Base-by-base conservation (phyloP, 2,797 vertebrate genomes). In the Eremophila alpestris region DNA sequence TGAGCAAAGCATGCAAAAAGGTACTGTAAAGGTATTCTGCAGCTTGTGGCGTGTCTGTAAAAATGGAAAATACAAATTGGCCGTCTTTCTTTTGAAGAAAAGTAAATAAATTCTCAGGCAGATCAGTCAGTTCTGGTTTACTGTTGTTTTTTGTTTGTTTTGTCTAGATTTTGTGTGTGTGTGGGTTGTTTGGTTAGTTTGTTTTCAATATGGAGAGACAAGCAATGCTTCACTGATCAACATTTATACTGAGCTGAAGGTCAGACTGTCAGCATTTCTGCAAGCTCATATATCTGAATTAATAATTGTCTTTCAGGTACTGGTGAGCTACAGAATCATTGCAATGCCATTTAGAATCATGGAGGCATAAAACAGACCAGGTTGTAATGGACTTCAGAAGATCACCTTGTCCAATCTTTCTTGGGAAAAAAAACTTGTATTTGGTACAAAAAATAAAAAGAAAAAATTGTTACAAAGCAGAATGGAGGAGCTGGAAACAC, bases 251-350 rank as follows among this genome's bases (percentile, higher is more conserved):
- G 51, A 94, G 91, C 48, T 87, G 83, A 97, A 97, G 91, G 96
- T 96, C 91, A 93, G 63, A 75, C 68, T 94, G 92, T 73, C 88
- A 92, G 68, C 40, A 90, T 91, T 95, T 95, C 92, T 94, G 77
- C 77, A 83, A 62, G 73, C 43, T 43, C 79, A 55, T 63, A 48
- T 41, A 76, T 96, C 40, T 90, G 64, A 95, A 95, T 91, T 95
- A 93, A 89, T 91, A 76, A 76, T 49, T 93, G 55, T 83, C 65
- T 89, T 95, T 94, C 45, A 93, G 85, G 70, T 94, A 94, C 12
- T 40, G 41, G 38, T 77, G 26, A 89, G 74, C 58, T 82, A 78
- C 65, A 93, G 59, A 69, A 79, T 67, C 21, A 46, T 45, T 73
- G 34, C 83, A 89, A 80, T 40, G 65, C 22, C 65, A 85, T 71